Evolutionary conservation across 2,888 invertebrate genomes (phyloP).

Genomic region (Phortica magna): DNA sequence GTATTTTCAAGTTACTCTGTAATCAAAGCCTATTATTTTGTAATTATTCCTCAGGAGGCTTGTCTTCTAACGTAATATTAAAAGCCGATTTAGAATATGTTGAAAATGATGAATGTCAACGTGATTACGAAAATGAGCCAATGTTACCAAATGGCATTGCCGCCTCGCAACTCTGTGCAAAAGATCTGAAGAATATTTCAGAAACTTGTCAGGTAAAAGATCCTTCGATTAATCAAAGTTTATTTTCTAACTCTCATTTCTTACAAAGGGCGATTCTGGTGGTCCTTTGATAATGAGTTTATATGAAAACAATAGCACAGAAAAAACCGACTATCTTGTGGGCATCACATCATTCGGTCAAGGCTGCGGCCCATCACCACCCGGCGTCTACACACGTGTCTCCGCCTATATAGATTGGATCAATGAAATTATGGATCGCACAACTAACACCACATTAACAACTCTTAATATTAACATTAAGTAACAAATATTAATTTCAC

Average conservation of each 20-base stretch:
- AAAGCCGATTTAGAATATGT: conserved; percentile 39
- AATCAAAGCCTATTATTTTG: background rate
- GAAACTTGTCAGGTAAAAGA: conserved; percentile 23
- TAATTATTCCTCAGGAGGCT: conserved; percentile 42
- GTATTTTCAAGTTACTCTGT: background rate
- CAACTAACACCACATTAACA: background rate
- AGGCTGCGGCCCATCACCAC: conserved; percentile 42
- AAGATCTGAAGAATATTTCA: conserved; percentile 31
- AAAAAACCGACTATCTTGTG: conserved; percentile 45
- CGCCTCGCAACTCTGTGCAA: conserved; percentile 47
- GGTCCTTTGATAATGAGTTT: conserved; percentile 21
- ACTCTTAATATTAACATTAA: too few relatives aligned
- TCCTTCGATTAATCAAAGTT: too few relatives aligned
- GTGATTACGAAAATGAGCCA: conserved; percentile 12
- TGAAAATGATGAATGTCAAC: conserved; percentile 39
- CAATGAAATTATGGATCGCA: background rate
- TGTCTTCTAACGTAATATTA: conserved; percentile 40
- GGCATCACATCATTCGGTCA: conserved; percentile 57
- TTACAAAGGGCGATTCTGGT: conserved; percentile 20
- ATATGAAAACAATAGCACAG: background rate
- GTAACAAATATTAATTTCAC: too few relatives aligned
- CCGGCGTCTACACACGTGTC: conserved; percentile 48
- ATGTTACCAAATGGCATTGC: conserved; percentile 41
- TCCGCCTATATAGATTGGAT: conserved; percentile 48
- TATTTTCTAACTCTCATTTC: background rate